These are phyloP conservation scores for Hoplostethus atlanticus DNA, from an alignment of 2,797 vertebrate species.

Conservation along the genomic window DNA sequence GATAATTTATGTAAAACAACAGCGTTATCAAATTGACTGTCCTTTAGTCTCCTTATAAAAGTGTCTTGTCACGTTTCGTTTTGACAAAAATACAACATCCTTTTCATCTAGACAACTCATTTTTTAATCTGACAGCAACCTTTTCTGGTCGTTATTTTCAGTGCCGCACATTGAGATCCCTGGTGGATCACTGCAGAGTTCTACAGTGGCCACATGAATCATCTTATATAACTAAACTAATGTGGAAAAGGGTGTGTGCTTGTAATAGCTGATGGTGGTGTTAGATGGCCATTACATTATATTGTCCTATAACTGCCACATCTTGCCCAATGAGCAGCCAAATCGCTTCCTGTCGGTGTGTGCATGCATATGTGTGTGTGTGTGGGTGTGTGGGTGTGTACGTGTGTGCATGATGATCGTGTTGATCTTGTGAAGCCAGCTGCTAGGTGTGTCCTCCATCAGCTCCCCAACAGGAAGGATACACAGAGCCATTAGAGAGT, in stretches of 20 bases:
- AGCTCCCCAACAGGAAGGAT: conserved; percentile 68
- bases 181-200: too few species aligned
- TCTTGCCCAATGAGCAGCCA: conserved; percentile 65
- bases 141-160: too few species aligned
- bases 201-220: conserved; percentile 3
- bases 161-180: too few species aligned
- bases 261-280: conserved; percentile 43
- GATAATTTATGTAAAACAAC: too few species aligned
- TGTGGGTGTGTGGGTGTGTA: conserved; percentile 18
- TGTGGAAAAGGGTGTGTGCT: conserved; percentile 44
- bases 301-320: conserved; percentile 57
- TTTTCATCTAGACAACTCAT: too few species aligned
- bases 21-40: too few species aligned
- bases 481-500: conserved; percentile 64
- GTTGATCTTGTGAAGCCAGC: conserved; percentile 63
- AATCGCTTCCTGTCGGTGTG: conserved; percentile 71
- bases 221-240: conserved; percentile 30
- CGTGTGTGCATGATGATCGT: conserved; percentile 18
- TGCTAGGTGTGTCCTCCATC: conserved; percentile 67
- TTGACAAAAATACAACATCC: too few species aligned
- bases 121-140: too few species aligned
- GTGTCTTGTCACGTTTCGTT: too few species aligned
- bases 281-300: conserved; percentile 56
- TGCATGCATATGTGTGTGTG: background rate
- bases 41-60: too few species aligned